Evolutionary conservation across 2,797 vertebrate species (phyloP), one percentile per base, ranked within the genome.

Genomic region (Gouania willdenowi): DNA sequence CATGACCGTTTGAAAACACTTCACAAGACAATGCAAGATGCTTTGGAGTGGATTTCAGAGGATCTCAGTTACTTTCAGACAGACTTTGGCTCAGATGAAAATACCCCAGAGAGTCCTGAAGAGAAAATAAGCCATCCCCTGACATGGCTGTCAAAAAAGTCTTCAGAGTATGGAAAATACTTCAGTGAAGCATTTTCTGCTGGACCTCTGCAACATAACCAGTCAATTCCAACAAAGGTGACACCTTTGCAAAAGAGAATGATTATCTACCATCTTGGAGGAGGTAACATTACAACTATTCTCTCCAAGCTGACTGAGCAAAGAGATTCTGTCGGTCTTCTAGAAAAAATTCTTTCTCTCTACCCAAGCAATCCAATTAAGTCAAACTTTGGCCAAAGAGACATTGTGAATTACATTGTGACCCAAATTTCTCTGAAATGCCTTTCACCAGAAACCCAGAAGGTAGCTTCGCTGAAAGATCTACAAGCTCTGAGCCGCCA

Each of bases 1-100:
- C 92, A 93, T 44, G 12, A 12, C 1, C 54, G 19, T 8, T 60
- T 93, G 42, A 92, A 91, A 81, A 71, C 72, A 0, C 76, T 93
- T 30, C 80, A 75, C 0, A 75, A 66, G 2, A 79, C 76, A 35
- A 67, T 92, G 46, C 79, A 80, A 35, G 66, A 86, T 9, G 81
- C 91, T 1, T 53, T 93, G 39, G 89, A 90, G 46, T 90, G 89
- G 86, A 88, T 93, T 44, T 91, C 90, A 5, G 90, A 91, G 34
- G 90, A 93, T 31, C 57, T 92, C 9, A 87, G 87, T 61, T 92
- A 90, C 19, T 93, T 92, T 58, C 91, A 93, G 70, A 91, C 87
- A 37, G 89, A 90, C n/a, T 81, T 86, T 32, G 68, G 8, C 22
- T 22, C 8, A 8, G 86, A 87, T 18, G 82, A 87, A 33, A 68